A percentile compares a stretch with the other conserved stretches of the same genome.
phyloP scores from a whole-genome alignment of 2,797 vertebrate species.

The Sebastes itinus region DNA sequence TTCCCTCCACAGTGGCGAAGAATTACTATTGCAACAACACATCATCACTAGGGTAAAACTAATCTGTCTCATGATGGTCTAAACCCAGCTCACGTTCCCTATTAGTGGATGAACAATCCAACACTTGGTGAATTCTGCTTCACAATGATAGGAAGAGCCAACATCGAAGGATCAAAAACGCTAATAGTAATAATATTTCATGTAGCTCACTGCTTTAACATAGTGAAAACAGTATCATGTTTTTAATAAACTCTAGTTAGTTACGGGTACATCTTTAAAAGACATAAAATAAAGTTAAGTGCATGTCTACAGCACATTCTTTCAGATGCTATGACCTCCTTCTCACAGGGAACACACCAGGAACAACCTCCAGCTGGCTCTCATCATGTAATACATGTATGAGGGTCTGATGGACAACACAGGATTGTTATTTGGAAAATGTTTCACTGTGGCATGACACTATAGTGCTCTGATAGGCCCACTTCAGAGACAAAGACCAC shows the following conservation, averaged over 20 bases:
- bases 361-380: neutral
- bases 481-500: slow-evolving; percentile 41
- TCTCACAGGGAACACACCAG: neutral
- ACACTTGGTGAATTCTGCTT: too few relatives aligned
- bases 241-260: neutral
- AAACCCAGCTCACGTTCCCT: too few relatives aligned
- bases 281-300: neutral
- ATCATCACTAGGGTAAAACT: too few relatives aligned
- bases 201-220: neutral
- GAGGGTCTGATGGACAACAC: slow-evolving; percentile 28
- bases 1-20: too few relatives aligned
- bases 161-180: too few relatives aligned
- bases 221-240: neutral
- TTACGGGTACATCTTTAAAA: neutral
- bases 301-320: neutral
- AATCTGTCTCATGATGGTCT: too few relatives aligned
- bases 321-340: neutral
- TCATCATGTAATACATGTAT: neutral
- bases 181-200: neutral
- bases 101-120: too few relatives aligned
- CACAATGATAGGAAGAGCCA: too few relatives aligned
- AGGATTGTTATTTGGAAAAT: slow-evolving; percentile 48
- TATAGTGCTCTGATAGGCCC: neutral
- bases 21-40: neutral
- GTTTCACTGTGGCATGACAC: slow-evolving; percentile 31